Percentiles rank a stretch among this genome's conserved stretches.
Evolutionary conservation across 2,888 invertebrate genomes (phyloP).

Genomic region (Aleiodes alternator): DNA sequence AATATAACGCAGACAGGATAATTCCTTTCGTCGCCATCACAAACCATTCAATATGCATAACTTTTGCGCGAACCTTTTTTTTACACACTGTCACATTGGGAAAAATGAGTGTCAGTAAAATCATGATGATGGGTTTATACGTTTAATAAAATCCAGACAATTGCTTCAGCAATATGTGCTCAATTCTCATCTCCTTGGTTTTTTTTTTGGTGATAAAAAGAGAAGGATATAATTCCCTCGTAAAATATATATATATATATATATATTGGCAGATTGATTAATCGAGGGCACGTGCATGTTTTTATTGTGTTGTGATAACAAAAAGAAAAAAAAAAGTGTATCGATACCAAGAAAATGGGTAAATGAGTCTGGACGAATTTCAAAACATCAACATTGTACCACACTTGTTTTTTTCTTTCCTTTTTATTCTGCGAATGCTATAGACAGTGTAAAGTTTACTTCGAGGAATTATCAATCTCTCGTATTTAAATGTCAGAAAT

Average conservation of each 20-base stretch:
- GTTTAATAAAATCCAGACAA: no score
- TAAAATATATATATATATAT: no score
- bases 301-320: no score
- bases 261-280: no score
- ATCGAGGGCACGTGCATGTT: no score
- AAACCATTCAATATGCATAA: constrained; percentile 33
- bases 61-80: constrained; percentile 16
- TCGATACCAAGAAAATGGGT: constrained; percentile 3
- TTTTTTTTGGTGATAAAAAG: no score
- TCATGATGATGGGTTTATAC: constrained; percentile 16
- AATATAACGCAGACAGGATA: constrained; percentile 32
- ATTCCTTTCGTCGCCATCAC: constrained; percentile 8
- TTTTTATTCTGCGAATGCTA: background rate
- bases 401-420: background rate
- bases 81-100: constrained; percentile 8
- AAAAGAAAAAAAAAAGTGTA: no score
- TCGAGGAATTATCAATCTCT: constrained; percentile 13
- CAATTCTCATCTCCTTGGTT: no score
- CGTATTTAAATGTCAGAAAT: background rate
- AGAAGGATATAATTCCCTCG: no score
- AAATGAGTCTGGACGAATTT: background rate
- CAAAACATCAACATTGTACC: background rate
- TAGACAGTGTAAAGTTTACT: constrained; percentile 15
- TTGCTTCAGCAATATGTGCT: no score
- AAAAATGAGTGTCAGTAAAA: constrained; percentile 6